Conservation (phyloP, 1,140 invertebrate genomes). For the Trichonephila inaurata region DNA sequence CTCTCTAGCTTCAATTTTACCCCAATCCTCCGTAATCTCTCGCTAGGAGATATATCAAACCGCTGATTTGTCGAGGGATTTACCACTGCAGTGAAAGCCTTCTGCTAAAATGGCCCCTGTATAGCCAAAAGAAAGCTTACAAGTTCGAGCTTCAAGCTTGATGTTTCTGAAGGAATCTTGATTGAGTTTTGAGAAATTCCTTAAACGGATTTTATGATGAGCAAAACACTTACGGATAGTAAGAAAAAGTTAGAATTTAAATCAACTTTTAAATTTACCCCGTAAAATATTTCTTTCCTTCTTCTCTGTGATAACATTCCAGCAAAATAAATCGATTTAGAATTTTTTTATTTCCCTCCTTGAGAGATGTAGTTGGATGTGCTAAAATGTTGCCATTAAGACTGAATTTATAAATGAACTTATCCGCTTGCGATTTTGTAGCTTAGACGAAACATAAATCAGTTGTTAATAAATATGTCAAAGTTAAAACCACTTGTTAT, state of each 20-base stretch:
- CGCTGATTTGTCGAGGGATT: conserved; percentile 69
- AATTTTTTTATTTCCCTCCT: background rate
- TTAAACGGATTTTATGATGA: conserved; percentile 15
- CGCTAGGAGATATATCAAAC: conserved; percentile 50
- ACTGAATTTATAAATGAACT: conserved; percentile 25
- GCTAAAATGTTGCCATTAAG: background rate
- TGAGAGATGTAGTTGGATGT: background rate
- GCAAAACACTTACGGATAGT: background rate
- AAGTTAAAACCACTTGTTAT: background rate
- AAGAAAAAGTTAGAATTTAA: background rate
- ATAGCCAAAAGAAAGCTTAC: conserved; percentile 14
- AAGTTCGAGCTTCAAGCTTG: conserved; percentile 7
- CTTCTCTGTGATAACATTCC: background rate
- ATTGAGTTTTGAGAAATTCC: conserved; percentile 28
- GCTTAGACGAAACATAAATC: background rate
- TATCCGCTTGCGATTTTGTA: background rate
- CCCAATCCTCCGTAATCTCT: conserved; percentile 55
- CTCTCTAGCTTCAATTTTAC: conserved; percentile 64
- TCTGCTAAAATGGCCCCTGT: conserved; percentile 22
- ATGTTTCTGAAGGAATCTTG: background rate
- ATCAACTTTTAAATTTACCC: background rate
- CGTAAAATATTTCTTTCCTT: background rate
- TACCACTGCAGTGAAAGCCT: conserved; percentile 7
- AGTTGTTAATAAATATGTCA: background rate
- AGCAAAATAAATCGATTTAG: background rate